phyloP scores from a whole-genome alignment of 2,113 vertebrate species.

The Trochalopteron elliotii region DNA sequence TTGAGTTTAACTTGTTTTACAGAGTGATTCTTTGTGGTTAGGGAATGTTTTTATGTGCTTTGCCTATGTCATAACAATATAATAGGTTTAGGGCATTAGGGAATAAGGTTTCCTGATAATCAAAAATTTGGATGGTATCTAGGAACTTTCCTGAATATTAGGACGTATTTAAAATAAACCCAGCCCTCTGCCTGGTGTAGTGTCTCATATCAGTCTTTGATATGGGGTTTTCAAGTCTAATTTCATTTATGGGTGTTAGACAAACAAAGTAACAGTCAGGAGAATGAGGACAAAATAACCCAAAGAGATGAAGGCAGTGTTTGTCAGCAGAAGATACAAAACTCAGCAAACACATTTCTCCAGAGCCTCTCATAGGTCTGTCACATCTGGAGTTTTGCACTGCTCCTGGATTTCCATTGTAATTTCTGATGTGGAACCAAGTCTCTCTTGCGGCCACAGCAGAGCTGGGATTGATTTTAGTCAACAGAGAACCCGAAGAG shows the following conservation, averaged over 20 bases:
- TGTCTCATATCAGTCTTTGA: not conserved
- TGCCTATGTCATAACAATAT: not conserved
- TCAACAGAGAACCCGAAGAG: not conserved
- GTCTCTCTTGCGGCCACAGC: not conserved
- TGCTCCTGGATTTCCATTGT: not conserved
- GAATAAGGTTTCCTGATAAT: not conserved
- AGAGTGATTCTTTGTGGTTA: not conserved
- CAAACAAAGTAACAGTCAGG: not conserved
- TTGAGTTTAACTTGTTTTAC: not conserved
- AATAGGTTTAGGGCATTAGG: not conserved
- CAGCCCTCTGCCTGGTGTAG: not conserved
- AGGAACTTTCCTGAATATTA: not conserved
- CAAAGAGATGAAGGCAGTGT: not conserved
- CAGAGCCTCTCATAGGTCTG: not conserved
- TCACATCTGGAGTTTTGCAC: not conserved
- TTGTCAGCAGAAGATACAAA: not conserved
- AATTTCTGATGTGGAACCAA: not conserved
- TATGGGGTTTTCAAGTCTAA: not conserved
- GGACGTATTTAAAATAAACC: not conserved
- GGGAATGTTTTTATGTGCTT: not conserved
- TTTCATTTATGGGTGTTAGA: not conserved
- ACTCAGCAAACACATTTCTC: not conserved
- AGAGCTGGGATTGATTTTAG: not conserved
- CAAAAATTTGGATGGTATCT: not conserved
- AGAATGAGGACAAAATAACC: not conserved